Evolutionary conservation across 2,888 invertebrate species (phyloP).

Genomic region (Thecocarcelia acutangulata): DNA sequence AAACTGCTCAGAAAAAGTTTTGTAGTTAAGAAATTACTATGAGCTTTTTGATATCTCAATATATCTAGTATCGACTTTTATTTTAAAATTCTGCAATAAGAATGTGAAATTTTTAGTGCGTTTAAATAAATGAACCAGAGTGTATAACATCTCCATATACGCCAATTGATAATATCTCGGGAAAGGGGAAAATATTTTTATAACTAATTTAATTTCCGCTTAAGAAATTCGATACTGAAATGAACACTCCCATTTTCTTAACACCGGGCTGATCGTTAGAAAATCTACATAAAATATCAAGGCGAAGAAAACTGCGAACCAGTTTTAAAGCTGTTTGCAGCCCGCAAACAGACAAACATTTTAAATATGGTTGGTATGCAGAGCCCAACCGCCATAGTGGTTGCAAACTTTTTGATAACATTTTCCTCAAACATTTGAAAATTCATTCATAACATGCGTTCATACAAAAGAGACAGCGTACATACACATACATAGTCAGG

Average conservation of each 20-base stretch:
- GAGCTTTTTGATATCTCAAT: too few relatives aligned
- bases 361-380: slow-evolving; percentile 48
- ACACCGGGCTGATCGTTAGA: neutral
- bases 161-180: too few relatives aligned
- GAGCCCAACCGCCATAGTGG: slow-evolving; percentile 46
- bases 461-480: neutral
- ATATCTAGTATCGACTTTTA: too few relatives aligned
- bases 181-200: neutral
- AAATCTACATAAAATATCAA: neutral
- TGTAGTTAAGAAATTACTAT: too few relatives aligned
- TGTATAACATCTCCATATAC: too few relatives aligned
- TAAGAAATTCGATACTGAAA: slow-evolving; percentile 45
- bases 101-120: too few relatives aligned
- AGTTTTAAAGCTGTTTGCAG: neutral
- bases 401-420: slow-evolving; percentile 39
- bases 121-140: too few relatives aligned
- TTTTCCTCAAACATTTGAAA: too few relatives aligned
- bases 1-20: too few relatives aligned
- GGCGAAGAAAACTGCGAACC: neutral
- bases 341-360: slow-evolving; percentile 3
- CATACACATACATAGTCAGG: too few relatives aligned
- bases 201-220: slow-evolving; percentile 38
- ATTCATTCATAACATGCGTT: neutral
- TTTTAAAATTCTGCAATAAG: too few relatives aligned
- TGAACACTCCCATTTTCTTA: slow-evolving; percentile 49